phyloP scores from a whole-genome alignment of 2,888 invertebrate species.

The Argyresthia albistria region DNA sequence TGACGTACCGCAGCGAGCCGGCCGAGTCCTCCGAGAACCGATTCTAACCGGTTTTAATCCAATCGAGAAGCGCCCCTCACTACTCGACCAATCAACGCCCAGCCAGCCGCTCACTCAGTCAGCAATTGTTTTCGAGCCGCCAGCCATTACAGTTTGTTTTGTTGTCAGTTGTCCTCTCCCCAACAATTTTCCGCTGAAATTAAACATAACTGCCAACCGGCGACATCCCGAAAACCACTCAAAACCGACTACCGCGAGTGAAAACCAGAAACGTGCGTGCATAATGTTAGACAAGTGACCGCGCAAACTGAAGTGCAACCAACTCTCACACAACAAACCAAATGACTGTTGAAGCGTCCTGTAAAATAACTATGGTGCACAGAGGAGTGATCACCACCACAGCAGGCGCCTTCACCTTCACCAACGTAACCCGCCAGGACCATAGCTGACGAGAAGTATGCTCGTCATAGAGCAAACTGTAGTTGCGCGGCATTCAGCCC shows the following conservation, averaged over 20 bases:
- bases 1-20: constrained; percentile 53
- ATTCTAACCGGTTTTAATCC: constrained; percentile 57
- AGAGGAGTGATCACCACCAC: constrained; percentile 26
- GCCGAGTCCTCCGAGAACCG: constrained; percentile 55
- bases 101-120: constrained; percentile 39
- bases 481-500: constrained; percentile 47
- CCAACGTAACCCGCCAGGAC: constrained; percentile 63
- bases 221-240: constrained; percentile 20
- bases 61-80: constrained; percentile 46
- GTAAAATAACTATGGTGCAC: constrained; percentile 57
- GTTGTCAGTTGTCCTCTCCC: constrained; percentile 9
- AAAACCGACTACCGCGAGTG: neutral
- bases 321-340: constrained; percentile 18
- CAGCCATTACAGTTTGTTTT: constrained; percentile 28
- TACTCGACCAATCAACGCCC: constrained; percentile 55
- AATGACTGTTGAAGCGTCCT: constrained; percentile 54
- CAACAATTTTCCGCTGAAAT: constrained; percentile 26
- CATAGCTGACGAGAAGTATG: constrained; percentile 67
- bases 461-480: constrained; percentile 67
- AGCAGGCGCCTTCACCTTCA: constrained; percentile 59
- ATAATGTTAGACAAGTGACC: constrained; percentile 66
- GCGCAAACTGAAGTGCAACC: neutral
- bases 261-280: constrained; percentile 10
- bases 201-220: constrained; percentile 22
- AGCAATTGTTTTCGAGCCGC: constrained; percentile 38